Conservation (phyloP, 2,797 vertebrate species). For the Rhyacichthys aspro region DNA sequence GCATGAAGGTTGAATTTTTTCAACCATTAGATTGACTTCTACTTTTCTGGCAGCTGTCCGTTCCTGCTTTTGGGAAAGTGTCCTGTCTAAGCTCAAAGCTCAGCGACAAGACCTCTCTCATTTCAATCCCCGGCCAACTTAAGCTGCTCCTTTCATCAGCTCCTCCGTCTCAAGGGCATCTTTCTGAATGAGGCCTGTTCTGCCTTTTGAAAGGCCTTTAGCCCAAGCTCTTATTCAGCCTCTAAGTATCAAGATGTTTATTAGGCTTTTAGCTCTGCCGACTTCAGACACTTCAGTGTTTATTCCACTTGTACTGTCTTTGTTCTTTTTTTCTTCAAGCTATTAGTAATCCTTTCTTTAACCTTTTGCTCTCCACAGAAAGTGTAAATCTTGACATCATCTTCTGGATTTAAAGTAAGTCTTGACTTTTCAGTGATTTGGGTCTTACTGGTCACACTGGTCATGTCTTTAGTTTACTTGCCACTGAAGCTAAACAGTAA, state of each 20-base stretch:
- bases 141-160: slow-evolving; percentile 3
- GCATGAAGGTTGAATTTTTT: slow-evolving; percentile 6
- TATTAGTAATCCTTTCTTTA: no score
- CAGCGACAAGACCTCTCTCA: slow-evolving; percentile 8
- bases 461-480: no score
- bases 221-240: background rate
- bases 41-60: slow-evolving; percentile 7
- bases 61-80: slow-evolving; percentile 4
- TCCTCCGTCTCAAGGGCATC: background rate
- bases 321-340: no score
- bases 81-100: slow-evolving; percentile 5
- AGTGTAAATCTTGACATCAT: no score
- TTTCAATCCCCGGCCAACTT: background rate
- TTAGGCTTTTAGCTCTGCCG: background rate
- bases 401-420: no score
- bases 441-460: no score
- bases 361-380: no score
- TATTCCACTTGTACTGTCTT: no score
- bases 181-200: background rate
- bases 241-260: background rate
- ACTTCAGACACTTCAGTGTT: no score
- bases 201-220: no score
- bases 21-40: slow-evolving; percentile 2
- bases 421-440: no score
- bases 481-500: no score